phyloP scores from a whole-genome alignment of 2,797 vertebrate genomes.

The Kryptopterus vitreolus region DNA sequence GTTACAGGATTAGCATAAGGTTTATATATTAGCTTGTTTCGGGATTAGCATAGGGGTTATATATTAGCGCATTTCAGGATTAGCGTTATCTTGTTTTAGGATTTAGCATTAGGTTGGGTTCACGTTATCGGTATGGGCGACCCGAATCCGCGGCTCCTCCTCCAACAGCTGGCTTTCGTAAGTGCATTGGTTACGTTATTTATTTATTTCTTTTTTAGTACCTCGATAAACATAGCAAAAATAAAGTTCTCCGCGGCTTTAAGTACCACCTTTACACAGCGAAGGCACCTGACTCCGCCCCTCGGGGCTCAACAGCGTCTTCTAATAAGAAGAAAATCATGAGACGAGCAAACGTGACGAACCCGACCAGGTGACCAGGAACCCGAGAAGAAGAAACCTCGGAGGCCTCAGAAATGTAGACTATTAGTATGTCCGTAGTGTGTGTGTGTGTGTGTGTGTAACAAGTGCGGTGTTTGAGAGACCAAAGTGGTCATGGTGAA shows the following conservation, averaged over 20 bases:
- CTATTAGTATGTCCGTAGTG: conserved; percentile 54
- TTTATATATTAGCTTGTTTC: too few relatives aligned
- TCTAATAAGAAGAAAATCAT: conserved; percentile 77
- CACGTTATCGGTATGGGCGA: background rate
- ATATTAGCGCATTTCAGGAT: background rate
- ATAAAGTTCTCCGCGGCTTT: conserved; percentile 58
- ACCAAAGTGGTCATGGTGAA: background rate
- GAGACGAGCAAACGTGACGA: background rate
- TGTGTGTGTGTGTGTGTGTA: background rate
- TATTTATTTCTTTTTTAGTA: conserved; percentile 52
- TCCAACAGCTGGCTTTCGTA: conserved; percentile 58
- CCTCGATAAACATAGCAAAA: conserved; percentile 35
- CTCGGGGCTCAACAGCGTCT: conserved; percentile 75
- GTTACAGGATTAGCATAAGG: too few relatives aligned
- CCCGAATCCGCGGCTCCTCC: conserved; percentile 18
- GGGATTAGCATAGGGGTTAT: background rate
- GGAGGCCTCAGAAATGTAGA: conserved; percentile 45
- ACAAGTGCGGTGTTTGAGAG: background rate
- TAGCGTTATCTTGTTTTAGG: background rate
- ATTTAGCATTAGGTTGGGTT: too few relatives aligned
- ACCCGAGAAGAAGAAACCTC: background rate
- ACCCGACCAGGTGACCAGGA: conserved; percentile 55
- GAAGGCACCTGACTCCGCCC: conserved; percentile 77
- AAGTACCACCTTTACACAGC: conserved; percentile 76
- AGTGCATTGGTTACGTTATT: conserved; percentile 76